These are phyloP conservation scores for Gymnocypris eckloni DNA, from an alignment of 2,797 vertebrate genomes.

Conservation along the genomic window DNA sequence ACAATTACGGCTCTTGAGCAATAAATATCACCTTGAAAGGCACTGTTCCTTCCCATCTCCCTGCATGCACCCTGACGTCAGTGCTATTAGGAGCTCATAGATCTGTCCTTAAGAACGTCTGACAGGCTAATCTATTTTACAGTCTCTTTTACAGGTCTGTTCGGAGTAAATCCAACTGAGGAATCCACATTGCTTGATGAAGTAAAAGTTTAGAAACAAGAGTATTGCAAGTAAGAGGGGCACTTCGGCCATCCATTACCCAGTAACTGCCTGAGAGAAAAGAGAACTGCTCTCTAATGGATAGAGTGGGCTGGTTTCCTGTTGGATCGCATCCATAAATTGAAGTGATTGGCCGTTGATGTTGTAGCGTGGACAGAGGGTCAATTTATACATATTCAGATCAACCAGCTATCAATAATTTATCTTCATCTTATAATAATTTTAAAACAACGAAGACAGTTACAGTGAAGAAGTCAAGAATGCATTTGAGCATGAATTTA, in stretches of 20 bases:
- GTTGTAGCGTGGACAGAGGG: conserved; percentile 5
- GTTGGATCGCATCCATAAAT: conserved; percentile 34
- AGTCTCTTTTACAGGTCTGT: conserved; percentile 59
- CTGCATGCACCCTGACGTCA: conserved; percentile 57
- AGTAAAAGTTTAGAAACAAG: conserved; percentile 67
- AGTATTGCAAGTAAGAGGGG: conserved; percentile 46
- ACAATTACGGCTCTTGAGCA: conserved; percentile 48
- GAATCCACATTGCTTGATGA: conserved; percentile 64
- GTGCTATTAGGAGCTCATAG: conserved; percentile 61
- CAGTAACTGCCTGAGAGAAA: conserved; percentile 55
- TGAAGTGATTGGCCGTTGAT: conserved; percentile 23
- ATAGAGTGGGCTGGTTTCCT: conserved; percentile 34
- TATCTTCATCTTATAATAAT: not conserved
- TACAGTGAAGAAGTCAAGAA: not conserved
- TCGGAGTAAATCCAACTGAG: conserved; percentile 57
- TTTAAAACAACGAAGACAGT: not conserved
- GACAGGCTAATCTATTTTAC: conserved; percentile 68
- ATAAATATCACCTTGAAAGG: conserved; percentile 53
- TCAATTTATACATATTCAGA: conserved; percentile 23
- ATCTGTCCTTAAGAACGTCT: conserved; percentile 66
- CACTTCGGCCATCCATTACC: conserved; percentile 57
- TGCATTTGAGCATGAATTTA: not conserved
- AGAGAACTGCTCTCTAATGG: conserved; percentile 47
- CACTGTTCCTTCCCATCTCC: conserved; percentile 44
- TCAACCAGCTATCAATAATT: not conserved